Percentiles rank a stretch among this genome's conserved stretches.
Evolutionary conservation across 2,888 invertebrate species (phyloP).

Genomic region (Perizoma affinitatum): DNA sequence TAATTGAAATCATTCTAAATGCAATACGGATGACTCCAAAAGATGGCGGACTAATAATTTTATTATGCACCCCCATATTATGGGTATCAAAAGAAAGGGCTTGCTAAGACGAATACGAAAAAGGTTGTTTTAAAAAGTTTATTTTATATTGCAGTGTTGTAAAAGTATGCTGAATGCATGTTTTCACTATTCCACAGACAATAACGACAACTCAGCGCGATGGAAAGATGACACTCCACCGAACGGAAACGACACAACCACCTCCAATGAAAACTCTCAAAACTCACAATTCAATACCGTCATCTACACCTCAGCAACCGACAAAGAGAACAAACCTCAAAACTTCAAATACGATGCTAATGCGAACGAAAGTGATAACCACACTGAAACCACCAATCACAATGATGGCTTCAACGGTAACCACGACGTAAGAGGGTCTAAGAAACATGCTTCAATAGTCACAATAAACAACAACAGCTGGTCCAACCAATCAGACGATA

Average conservation of each 20-base stretch:
- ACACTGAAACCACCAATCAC: slow-evolving; percentile 34
- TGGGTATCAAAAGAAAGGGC: no score
- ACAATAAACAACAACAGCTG: slow-evolving; percentile 81
- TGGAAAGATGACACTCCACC: slow-evolving; percentile 83
- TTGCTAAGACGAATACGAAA: no score
- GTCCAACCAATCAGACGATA: slow-evolving; percentile 81
- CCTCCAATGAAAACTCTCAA: slow-evolving; percentile 66
- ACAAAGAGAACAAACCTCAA: slow-evolving; percentile 72
- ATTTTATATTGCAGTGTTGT: no score
- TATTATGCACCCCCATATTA: no score
- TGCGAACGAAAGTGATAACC: slow-evolving; percentile 32
- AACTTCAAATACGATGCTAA: slow-evolving; percentile 54
- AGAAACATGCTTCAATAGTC: slow-evolving; percentile 78
- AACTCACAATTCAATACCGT: slow-evolving; percentile 72
- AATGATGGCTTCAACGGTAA: slow-evolving; percentile 49
- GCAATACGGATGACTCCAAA: no score
- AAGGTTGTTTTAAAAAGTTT: no score
- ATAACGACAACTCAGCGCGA: slow-evolving; percentile 80
- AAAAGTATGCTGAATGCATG: no score
- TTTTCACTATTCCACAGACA: slow-evolving; percentile 59
- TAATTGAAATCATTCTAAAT: no score
- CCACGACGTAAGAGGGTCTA: slow-evolving; percentile 60
- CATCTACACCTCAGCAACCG: slow-evolving; percentile 70
- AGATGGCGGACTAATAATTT: no score
- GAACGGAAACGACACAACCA: slow-evolving; percentile 77